A percentile compares a stretch with the other conserved stretches of the same genome.
phyloP scores from a whole-genome alignment of 2,888 invertebrate genomes.

The Sesia bembeciformis region DNA sequence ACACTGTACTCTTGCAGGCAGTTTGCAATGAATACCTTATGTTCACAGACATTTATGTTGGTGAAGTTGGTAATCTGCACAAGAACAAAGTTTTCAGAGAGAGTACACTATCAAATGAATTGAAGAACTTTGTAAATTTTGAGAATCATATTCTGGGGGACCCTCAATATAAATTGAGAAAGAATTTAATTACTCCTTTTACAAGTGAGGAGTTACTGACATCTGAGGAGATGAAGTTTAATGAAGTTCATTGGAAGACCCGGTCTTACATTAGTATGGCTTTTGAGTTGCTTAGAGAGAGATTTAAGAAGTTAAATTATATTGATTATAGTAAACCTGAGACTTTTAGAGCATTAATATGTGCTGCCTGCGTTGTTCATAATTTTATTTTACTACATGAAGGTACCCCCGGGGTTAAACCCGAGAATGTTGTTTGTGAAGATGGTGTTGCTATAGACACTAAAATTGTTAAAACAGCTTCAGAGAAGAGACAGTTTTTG shows the following conservation, averaged over 20 bases:
- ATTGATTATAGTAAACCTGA: conserved; percentile 45
- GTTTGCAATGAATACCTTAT: conserved; percentile 59
- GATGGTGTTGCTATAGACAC: conserved; percentile 51
- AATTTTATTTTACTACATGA: conserved; percentile 60
- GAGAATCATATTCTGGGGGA: conserved; percentile 61
- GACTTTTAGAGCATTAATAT: conserved; percentile 37
- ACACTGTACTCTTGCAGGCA: conserved; percentile 51
- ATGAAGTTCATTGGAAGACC: conserved; percentile 57
- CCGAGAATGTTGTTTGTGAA: conserved; percentile 45
- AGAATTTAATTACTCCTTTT: conserved; percentile 57
- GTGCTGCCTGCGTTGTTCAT: conserved; percentile 55
- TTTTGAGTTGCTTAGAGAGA: conserved; percentile 51
- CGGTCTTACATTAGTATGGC: conserved; percentile 50
- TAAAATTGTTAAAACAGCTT: conserved; percentile 44
- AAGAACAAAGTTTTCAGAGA: conserved; percentile 53
- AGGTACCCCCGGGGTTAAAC: conserved; percentile 45
- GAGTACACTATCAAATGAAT: conserved; percentile 38
- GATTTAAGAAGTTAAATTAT: conserved; percentile 49
- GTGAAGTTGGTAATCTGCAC: conserved; percentile 40
- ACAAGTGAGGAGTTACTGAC: conserved; percentile 52
- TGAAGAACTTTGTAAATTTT: conserved; percentile 51
- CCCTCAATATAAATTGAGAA: conserved; percentile 48
- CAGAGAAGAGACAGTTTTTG: conserved; percentile 58
- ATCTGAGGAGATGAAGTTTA: conserved; percentile 63
- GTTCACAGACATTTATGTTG: conserved; percentile 53